Conservation (phyloP, 2,888 invertebrate genomes). For the Caenorhabditis imperialis region DNA sequence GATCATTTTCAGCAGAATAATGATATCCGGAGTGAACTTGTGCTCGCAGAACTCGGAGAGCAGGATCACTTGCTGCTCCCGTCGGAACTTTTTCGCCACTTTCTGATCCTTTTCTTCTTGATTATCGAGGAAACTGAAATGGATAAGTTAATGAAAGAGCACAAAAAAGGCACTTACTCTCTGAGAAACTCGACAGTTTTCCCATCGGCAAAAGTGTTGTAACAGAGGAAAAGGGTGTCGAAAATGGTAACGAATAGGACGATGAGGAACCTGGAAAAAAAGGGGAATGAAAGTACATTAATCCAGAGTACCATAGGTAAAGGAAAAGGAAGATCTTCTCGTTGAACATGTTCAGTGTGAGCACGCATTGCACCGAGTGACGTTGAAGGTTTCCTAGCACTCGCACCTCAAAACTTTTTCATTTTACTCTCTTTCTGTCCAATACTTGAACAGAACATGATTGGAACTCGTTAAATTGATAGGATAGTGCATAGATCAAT, state of each 20-base stretch:
- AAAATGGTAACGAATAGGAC: slow-evolving; percentile 54
- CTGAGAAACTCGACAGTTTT: slow-evolving; percentile 39
- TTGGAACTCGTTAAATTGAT: too few relatives aligned
- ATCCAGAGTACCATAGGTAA: slow-evolving; percentile 66
- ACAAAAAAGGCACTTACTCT: slow-evolving; percentile 20
- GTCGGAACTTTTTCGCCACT: slow-evolving; percentile 30
- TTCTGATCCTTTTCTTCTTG: slow-evolving; percentile 43
- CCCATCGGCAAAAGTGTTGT: slow-evolving; percentile 47
- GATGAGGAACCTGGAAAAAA: slow-evolving; percentile 42
- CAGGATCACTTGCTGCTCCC: slow-evolving; percentile 41
- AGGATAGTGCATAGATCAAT: too few relatives aligned
- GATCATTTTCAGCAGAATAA: slow-evolving; percentile 64
- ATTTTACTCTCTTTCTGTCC: too few relatives aligned
- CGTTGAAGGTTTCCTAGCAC: slow-evolving; percentile 64
- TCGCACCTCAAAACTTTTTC: slow-evolving; percentile 50
- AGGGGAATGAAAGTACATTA: not conserved
- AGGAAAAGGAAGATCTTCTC: slow-evolving; percentile 76
- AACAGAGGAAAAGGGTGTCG: slow-evolving; percentile 35
- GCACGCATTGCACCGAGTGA: slow-evolving; percentile 69
- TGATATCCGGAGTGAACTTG: slow-evolving; percentile 54
- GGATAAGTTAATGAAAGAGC: not conserved
- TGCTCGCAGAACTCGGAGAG: slow-evolving; percentile 49
- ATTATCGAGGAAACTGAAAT: slow-evolving; percentile 50
- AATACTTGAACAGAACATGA: too few relatives aligned
- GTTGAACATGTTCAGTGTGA: slow-evolving; percentile 74